Evolutionary conservation across 2,888 invertebrate genomes (phyloP), one percentile per base, ranked within the genome.

Genomic region (Acholoe squamosa): DNA sequence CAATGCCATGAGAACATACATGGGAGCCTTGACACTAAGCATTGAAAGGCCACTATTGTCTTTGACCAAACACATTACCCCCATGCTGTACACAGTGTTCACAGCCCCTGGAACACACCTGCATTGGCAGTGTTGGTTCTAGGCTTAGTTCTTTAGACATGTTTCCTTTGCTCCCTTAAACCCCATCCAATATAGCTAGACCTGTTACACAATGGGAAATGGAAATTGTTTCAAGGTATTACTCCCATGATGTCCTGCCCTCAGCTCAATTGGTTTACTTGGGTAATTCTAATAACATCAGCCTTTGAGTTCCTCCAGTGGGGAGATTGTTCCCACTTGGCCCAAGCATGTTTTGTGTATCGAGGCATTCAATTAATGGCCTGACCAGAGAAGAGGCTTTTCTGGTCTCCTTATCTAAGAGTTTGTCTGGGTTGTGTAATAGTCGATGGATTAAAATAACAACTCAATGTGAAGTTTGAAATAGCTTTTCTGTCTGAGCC

Each of bases 221-320:
- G 61, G 61, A 14, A 61, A 61, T 61, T 61, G 61, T 61, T 61
- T n/a, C 61, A 61, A n/a, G n/a, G 61, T n/a, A 19, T 61, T 61
- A 61, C 22, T 19, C 19, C 61, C 14, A n/a, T 19, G 61, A 61
- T n/a, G 3, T 14, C 19, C n/a, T 61, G 61, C 61, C 19, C n/a
- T 61, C n/a, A 61, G 61, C 61, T 61, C 61, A 61, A 61, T 61
- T 61, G 61, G 61, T 61, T 61, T 61, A 61, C 61, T n/a, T 61
- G n/a, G n/a, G 61, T 61, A 61, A 61, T 61, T 61, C 61, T n/a
- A 61, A 61, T 61, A 61, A 61, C 61, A 61, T 19, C n/a, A n/a
- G 61, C 22, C 61, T 61, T 19, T n/a, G 61, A n/a, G 3, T 61
- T 61, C 61, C 61, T 61, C n/a, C 19, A 61, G 61, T n/a, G 19